Conservation (phyloP, 2,797 vertebrate species). For the Malacoctenus gilli region DNA sequence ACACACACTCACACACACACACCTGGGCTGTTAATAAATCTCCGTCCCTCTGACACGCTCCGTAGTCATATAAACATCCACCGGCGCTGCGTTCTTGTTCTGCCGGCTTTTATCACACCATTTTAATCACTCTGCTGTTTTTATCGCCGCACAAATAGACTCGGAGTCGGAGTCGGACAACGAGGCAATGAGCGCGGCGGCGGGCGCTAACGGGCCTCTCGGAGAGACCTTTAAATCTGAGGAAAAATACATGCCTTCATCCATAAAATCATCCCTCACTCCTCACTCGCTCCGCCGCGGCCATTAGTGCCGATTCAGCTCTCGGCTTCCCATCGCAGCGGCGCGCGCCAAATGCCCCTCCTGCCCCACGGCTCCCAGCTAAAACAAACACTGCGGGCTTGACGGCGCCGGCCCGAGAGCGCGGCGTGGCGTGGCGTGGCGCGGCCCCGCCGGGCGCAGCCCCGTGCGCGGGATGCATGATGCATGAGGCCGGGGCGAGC, state of each 20-base stretch:
- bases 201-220: conserved; percentile 41
- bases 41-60: conserved; percentile 5
- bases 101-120: conserved; percentile 44
- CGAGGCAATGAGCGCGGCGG: conserved; percentile 15
- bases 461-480: too few species aligned
- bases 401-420: conserved; percentile 9
- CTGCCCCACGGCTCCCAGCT: conserved; percentile 42
- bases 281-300: conserved; percentile 48
- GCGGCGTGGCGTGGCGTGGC: conserved; percentile 34
- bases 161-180: conserved; percentile 37
- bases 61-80: conserved; percentile 34
- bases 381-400: conserved; percentile 55
- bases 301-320: conserved; percentile 69
- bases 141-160: conserved; percentile 58
- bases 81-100: conserved; percentile 29
- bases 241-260: conserved; percentile 63
- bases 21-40: too few species aligned
- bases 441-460: too few species aligned
- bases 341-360: conserved; percentile 48
- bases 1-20: too few species aligned
- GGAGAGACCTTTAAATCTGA: conserved; percentile 61
- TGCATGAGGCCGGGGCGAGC: conserved; percentile 57
- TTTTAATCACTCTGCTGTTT: conserved; percentile 63
- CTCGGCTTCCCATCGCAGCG: conserved; percentile 63
- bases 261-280: conserved; percentile 62